phyloP scores from a whole-genome alignment of 2,113 vertebrate species.

The Cromileptes altivelis region DNA sequence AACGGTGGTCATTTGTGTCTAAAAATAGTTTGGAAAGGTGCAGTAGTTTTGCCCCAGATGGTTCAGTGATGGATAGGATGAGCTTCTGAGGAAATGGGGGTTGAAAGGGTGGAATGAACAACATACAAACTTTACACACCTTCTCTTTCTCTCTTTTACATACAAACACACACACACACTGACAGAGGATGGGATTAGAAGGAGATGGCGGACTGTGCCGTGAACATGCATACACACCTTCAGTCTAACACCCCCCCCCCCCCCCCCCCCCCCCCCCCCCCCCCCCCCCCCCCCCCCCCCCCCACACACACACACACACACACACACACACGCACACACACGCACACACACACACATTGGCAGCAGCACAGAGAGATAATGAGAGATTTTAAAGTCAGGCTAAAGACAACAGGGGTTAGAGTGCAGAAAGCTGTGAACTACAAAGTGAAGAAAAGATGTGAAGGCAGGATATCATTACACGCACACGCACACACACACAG shows the following conservation, averaged over 20 bases:
- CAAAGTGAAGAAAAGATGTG: slow-evolving; percentile 3
- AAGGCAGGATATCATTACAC: slow-evolving; percentile 12
- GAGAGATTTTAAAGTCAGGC: neutral
- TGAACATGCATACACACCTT: neutral
- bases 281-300: too few species aligned
- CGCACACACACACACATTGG: neutral
- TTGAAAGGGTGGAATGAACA: slow-evolving; percentile 44
- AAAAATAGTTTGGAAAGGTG: slow-evolving; percentile 36
- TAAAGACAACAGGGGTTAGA: slow-evolving; percentile 8
- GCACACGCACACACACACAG: slow-evolving; percentile 6
- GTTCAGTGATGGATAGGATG: slow-evolving; percentile 44
- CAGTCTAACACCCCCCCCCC: neutral
- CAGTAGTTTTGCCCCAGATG: slow-evolving; percentile 30
- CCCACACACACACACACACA: neutral
- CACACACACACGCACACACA: neutral
- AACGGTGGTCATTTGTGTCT: slow-evolving; percentile 5
- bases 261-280: too few species aligned
- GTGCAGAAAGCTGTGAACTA: slow-evolving; percentile 34
- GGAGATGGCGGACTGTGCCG: fast-evolving
- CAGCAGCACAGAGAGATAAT: neutral
- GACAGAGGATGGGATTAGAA: neutral
- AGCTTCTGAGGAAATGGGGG: slow-evolving; percentile 24
- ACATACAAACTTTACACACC: neutral
- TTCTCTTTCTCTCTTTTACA: neutral
- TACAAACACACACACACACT: neutral